A percentile compares a stretch with the other conserved stretches of the same genome.
Conservation (phyloP, 2,888 invertebrate species). For the Ichneumoninae sp. region DNA sequence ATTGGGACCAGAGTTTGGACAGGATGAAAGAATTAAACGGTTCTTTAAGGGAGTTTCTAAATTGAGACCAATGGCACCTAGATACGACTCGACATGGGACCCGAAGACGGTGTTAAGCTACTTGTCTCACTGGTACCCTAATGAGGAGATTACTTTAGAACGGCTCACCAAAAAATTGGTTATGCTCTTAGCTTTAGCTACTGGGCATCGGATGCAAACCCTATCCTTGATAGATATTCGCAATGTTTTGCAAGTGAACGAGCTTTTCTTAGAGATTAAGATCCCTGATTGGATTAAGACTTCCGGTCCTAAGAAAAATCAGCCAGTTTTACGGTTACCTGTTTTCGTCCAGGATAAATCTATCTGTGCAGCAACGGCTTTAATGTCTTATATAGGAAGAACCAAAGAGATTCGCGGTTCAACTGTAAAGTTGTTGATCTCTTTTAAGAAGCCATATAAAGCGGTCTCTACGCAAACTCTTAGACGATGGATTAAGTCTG, state of each 20-base stretch:
- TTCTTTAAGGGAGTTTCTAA: slow-evolving; percentile 71
- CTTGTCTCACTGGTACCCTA: slow-evolving; percentile 47
- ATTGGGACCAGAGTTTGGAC: slow-evolving; percentile 58
- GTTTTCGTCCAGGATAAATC: slow-evolving; percentile 46
- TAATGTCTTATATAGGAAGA: slow-evolving; percentile 54
- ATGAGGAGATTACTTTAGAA: slow-evolving; percentile 49
- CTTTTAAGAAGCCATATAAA: slow-evolving; percentile 55
- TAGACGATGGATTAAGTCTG: slow-evolving; percentile 63
- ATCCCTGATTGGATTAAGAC: slow-evolving; percentile 62
- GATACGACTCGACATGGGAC: slow-evolving; percentile 65
- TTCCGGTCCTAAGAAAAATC: slow-evolving; percentile 34
- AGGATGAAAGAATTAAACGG: slow-evolving; percentile 65
- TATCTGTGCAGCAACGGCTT: slow-evolving; percentile 49
- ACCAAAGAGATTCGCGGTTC: slow-evolving; percentile 46
- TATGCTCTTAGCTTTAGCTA: slow-evolving; percentile 59
- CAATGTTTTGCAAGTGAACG: slow-evolving; percentile 43
- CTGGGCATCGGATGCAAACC: slow-evolving; percentile 64
- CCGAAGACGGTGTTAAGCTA: slow-evolving; percentile 46
- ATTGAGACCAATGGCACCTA: slow-evolving; percentile 65
- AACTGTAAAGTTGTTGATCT: slow-evolving; percentile 45
- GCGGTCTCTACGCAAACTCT: slow-evolving; percentile 50
- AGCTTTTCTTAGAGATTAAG: slow-evolving; percentile 64
- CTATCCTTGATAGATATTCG: slow-evolving; percentile 58
- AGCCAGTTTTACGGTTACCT: slow-evolving; percentile 53
- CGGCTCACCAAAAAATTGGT: slow-evolving; percentile 52